Evolutionary conservation across 1,140 invertebrate genomes (phyloP), one percentile per base, ranked within the genome.

Genomic region (Ceratosolen fusciceps): DNA sequence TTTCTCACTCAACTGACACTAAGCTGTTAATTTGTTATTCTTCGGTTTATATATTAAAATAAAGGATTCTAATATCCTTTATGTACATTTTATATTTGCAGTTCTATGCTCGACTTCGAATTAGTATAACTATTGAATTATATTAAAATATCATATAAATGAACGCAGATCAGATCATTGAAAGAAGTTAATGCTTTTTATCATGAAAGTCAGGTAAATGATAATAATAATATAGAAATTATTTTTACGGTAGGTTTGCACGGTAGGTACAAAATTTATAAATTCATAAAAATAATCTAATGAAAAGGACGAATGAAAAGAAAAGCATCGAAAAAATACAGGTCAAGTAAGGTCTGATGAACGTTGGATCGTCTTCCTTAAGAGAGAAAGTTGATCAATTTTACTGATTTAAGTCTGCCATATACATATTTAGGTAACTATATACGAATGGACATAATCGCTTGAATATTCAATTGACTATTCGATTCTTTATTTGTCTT

Each of bases 371-470:
- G 9, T 31, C 26, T 29, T 37, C 56, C 14, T 29, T 19, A 24
- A 39, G 21, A 47, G 67, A 77, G 65, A 77, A 77, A 77, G 67
- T 71, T 58, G 21, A 71, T 77, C 34, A 71, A 43, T 70, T 34
- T 43, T 67, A 74, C 16, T 29, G 12, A 60, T 37, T 43, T 26
- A 31, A n/a, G 21, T 29, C 21, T 7, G 26, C 1, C 12, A 52
- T 39, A 58, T 58, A 19, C 19, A n/a, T 39, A 71, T 52, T 7
- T 0, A 7, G 1, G 1, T 62, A 37, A 34, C 31, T 37, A 29
- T 60, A 34, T 29, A n/a, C 37, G 47, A 49, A n/a, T n/a, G 5
- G 0, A 31, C 24, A 14, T 0, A 52, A 8, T 19, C 2, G 7
- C n/a, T 52, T 2, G 49, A 21, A 56, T n/a, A 73, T 37, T 5